Base-by-base conservation (phyloP, 1,140 invertebrate genomes). In the Neelides sp. region DNA sequence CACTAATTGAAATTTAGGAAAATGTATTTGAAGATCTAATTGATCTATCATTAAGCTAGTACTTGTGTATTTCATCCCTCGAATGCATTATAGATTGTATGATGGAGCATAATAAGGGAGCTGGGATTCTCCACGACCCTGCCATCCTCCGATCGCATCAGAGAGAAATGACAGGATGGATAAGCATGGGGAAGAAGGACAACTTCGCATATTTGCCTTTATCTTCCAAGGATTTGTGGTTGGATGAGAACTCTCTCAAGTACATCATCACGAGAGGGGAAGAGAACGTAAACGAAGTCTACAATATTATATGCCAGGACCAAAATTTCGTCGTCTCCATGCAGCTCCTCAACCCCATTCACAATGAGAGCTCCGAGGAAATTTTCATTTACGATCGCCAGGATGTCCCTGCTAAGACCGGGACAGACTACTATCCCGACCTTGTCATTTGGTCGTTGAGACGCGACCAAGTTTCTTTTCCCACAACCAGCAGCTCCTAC, bases 61-160 rank as follows among this genome's bases (percentile, higher is more conserved):
- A n/a, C n/a, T n/a, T n/a, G n/a, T n/a, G n/a, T n/a, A n/a, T n/a
- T n/a, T n/a, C n/a, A n/a, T n/a, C n/a, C n/a, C n/a, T n/a, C n/a
- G n/a, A n/a, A 52, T 52, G n/a, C 40, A 65, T n/a, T n/a, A n/a
- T n/a, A n/a, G 65, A 79, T 34, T 80, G 80, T 5, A 68, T 72
- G 12, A 81, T 94, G 40, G 82, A 85, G 65, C 80, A 85, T 46
- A 98, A 97, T 66, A 74, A 76, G 40, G 73, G 83, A 39, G 83
- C 85, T 41, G 95, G 93, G 1, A 83, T 98, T 56, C 78, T 82
- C 50, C 94, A 98, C 64, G 84, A 98, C 72, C 88, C 93, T 2
- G 81, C 82, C 10, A 72, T 97, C 36, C 19, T 41, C 13, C 79
- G 82, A 7, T 62, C 80, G 3, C 80, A 92, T 63, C 89, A 94